Base-by-base conservation (phyloP, 2,113 vertebrate species). In the Thymallus thymallus region DNA sequence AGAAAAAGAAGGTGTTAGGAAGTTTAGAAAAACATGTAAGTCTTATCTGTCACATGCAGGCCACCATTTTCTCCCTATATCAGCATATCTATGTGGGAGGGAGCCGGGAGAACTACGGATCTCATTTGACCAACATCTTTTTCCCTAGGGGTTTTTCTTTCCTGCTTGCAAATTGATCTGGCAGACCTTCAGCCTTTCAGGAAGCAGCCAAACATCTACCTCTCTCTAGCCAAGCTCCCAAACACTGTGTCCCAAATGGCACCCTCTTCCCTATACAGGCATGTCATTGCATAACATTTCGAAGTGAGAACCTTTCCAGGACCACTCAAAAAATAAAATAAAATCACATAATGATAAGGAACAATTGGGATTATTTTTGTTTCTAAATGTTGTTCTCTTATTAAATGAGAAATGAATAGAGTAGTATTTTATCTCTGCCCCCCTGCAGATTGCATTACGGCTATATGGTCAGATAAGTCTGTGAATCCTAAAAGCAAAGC, bases 11-110 rank as follows among this genome's bases (percentile, higher is more conserved):
- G 9, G 60, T 22, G 60, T 23, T 18, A 35, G 20, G 32, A 72
- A 68, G 68, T 61, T 78, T 75, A 75, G 63, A 68, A 78, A 41
- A 76, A 84, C 68, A 63, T 68, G 61, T 45, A 20, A 68, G 66
- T 67, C 80, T 84, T 87, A 84, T 87, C 79, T 77, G 69, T 80
- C 78, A 81, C 74, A 55, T 69, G 73, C 80, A 80, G 76, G 29
- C 71, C 78, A 75, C 68, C 9, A 41, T 67, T 72, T 41, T 41
- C 35, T 72, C n/a, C 69, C 76, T 73, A 46, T 81, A 82, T 83
- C 80, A 58, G 67, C 69, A 72, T 73, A 79, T 82, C 80, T 84
- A 65, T 68, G 75, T 71, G 68, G 75, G 35, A 41, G 35, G 35
- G 35, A 41, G 12, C 35, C 35, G 35, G 7, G 67, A 77, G 77